Evolutionary conservation across 2,797 vertebrate species (phyloP).

Genomic region (Catostomus latipinnis): DNA sequence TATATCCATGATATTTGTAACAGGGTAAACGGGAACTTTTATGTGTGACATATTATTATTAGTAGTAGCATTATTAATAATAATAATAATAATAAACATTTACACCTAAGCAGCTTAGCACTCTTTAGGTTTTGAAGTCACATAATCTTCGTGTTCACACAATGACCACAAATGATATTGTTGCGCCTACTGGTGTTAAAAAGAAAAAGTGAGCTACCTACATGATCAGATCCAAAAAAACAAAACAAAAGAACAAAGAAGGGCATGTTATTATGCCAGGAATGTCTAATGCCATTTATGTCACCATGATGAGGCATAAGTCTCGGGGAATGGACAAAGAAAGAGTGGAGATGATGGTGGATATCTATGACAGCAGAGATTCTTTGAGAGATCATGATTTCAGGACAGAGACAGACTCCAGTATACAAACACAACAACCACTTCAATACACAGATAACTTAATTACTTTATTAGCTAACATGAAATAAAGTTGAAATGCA

Average conservation of each 20-base stretch:
- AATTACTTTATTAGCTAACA: not conserved
- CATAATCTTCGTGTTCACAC: no score
- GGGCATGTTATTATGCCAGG: no score
- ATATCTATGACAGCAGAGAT: slow-evolving; percentile 20
- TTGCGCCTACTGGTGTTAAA: not conserved
- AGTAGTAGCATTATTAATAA: no score
- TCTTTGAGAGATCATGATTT: slow-evolving; percentile 11
- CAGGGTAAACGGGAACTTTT: no score
- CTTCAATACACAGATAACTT: not conserved
- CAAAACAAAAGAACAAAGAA: no score
- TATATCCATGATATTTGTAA: no score
- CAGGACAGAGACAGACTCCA: not conserved
- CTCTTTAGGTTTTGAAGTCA: no score
- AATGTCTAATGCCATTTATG: no score
- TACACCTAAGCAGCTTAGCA: no score
- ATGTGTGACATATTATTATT: no score
- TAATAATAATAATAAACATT: no score
- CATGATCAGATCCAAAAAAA: not conserved
- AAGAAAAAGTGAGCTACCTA: not conserved
- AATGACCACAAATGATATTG: not conserved
- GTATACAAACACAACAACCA: not conserved
- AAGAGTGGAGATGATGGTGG: not conserved
- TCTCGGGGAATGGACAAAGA: not conserved
- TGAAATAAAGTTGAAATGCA: no score
- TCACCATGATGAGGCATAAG: not conserved